Conservation (phyloP, 1,140 invertebrate species). For the Chrysoperla carnea region DNA sequence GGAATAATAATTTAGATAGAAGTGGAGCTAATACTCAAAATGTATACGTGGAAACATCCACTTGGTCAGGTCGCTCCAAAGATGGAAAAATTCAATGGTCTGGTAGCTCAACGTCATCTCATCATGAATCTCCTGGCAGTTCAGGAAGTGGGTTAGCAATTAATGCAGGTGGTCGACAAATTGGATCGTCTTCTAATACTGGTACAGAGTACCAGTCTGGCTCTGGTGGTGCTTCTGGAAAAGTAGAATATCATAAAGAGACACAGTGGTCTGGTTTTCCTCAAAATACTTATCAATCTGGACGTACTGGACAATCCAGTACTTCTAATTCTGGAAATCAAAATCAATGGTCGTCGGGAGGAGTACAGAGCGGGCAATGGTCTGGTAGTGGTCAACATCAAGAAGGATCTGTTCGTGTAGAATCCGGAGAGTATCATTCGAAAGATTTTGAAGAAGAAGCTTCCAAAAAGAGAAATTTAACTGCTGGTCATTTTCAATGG, state of each 20-base stretch:
- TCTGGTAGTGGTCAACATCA: neutral
- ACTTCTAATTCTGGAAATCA: neutral
- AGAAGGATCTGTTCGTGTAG: neutral
- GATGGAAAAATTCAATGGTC: constrained; percentile 1
- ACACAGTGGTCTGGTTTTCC: neutral
- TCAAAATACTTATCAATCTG: neutral
- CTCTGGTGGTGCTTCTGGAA: neutral
- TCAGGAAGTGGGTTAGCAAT: neutral
- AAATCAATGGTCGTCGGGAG: neutral
- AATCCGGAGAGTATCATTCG: neutral
- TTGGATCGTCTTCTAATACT: neutral
- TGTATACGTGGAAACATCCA: no score
- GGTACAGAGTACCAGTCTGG: neutral
- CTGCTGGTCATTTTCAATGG: neutral
- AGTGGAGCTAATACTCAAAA: no score
- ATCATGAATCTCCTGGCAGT: neutral
- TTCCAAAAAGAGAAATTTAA: constrained; percentile 14
- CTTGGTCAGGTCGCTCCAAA: no score
- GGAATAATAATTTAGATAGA: no score
- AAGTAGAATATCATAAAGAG: neutral
- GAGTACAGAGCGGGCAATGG: neutral
- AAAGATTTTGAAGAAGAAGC: neutral
- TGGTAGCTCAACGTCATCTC: constrained; percentile 4
- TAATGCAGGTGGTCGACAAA: neutral
- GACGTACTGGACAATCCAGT: neutral